Percentiles rank a stretch among this genome's conserved stretches.
Evolutionary conservation across 2,888 invertebrate species (phyloP).

Genomic region (Drosophila hamatofila): DNA sequence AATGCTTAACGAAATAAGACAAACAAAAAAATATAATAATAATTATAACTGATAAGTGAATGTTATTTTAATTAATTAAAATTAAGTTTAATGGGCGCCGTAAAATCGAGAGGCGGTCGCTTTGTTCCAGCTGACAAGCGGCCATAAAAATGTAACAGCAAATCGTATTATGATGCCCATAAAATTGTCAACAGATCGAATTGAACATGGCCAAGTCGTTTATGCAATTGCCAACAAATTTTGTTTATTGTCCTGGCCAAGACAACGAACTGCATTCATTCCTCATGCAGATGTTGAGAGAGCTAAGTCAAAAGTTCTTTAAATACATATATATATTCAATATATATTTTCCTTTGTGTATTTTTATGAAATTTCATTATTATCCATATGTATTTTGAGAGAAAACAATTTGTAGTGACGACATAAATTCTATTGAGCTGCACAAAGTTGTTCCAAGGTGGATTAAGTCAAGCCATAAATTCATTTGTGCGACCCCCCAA

Average conservation of each 20-base stretch:
- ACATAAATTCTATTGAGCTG: slow-evolving; percentile 61
- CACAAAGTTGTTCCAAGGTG: slow-evolving; percentile 66
- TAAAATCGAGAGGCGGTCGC: slow-evolving; percentile 44
- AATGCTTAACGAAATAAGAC: slow-evolving; percentile 2
- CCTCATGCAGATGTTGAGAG: not conserved
- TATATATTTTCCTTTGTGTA: not conserved
- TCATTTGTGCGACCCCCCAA: slow-evolving; percentile 34
- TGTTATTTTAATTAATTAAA: slow-evolving; percentile 78
- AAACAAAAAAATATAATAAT: slow-evolving; percentile 33
- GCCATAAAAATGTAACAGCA: slow-evolving; percentile 48
- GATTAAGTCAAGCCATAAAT: slow-evolving; percentile 79
- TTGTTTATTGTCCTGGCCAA: slow-evolving; percentile 47
- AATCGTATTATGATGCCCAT: slow-evolving; percentile 67
- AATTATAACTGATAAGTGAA: slow-evolving; percentile 64
- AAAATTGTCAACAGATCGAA: slow-evolving; percentile 52
- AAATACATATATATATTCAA: not conserved
- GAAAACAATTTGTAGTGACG: slow-evolving; percentile 43
- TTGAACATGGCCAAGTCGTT: slow-evolving; percentile 65
- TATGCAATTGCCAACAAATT: slow-evolving; percentile 47
- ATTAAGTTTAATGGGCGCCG: slow-evolving; percentile 66
- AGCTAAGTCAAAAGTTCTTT: not conserved
- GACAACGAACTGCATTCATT: slow-evolving; percentile 15
- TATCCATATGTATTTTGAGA: slow-evolving; percentile 1
- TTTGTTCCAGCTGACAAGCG: slow-evolving; percentile 36
- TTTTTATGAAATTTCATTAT: slow-evolving; percentile 6